Evolutionary conservation across 2,113 vertebrate species (phyloP).

Genomic region (Mystacornis crossleyi): DNA sequence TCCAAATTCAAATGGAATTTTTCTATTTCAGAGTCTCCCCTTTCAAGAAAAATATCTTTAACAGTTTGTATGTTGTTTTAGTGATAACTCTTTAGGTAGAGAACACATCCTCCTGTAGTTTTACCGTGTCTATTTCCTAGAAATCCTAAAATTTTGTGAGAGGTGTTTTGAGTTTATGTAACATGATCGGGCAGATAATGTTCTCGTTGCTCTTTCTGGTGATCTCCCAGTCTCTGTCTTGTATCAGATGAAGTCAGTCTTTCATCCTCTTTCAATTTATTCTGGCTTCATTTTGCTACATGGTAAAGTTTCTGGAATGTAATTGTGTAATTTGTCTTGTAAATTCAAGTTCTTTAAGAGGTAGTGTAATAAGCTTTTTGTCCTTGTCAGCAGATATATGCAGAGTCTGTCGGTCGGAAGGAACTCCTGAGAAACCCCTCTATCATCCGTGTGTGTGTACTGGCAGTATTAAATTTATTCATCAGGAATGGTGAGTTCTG

Average conservation of each 20-base stretch:
- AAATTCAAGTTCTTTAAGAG: neutral
- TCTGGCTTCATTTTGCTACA: neutral
- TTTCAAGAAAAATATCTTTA: neutral
- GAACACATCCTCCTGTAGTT: neutral
- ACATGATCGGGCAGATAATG: neutral
- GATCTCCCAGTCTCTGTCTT: neutral
- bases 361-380: neutral
- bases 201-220: neutral
- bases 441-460: slow-evolving; percentile 99
- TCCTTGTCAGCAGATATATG: slow-evolving; percentile 89
- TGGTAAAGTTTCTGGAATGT: neutral
- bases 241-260: neutral
- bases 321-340: neutral
- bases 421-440: slow-evolving; percentile 95
- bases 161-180: neutral
- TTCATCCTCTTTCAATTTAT: neutral
- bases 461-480: slow-evolving; percentile 99
- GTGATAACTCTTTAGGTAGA: neutral
- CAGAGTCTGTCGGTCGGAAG: slow-evolving; percentile 97
- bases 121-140: neutral
- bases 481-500: slow-evolving; percentile 95
- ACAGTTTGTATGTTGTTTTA: neutral
- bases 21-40: neutral
- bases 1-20: neutral
- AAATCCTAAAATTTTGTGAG: neutral